Conservation (phyloP, 2,797 vertebrate species). For the Corythornis leucogaster region DNA sequence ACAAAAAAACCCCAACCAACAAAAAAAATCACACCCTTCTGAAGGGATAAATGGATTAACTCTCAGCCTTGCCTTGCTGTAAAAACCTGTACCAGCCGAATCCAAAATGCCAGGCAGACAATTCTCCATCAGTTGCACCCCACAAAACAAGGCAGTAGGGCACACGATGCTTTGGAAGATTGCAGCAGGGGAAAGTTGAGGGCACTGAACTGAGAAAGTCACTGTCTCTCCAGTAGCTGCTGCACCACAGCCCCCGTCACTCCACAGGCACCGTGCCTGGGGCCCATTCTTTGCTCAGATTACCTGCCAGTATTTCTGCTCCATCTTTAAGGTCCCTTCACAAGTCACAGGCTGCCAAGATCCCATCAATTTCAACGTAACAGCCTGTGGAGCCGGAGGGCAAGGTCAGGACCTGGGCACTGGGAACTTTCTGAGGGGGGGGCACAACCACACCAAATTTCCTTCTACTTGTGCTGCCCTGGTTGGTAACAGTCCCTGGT, state of each 20-base stretch:
- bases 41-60: background rate
- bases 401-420: background rate
- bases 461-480: background rate
- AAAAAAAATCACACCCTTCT: background rate
- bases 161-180: background rate
- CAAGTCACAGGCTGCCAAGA: background rate
- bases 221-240: background rate
- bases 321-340: background rate
- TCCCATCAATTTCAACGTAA: background rate
- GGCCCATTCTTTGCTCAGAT: background rate
- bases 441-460: background rate
- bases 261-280: background rate
- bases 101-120: background rate
- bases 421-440: background rate
- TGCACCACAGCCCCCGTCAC: background rate
- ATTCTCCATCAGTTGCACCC: background rate
- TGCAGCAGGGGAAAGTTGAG: background rate
- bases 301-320: background rate
- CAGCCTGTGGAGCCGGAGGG: background rate
- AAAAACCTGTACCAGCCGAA: background rate
- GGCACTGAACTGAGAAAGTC: background rate
- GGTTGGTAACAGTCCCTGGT: background rate
- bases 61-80: background rate
- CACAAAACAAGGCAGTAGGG: background rate
- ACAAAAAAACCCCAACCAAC: too few relatives aligned